These are phyloP conservation scores for Neogale vison DNA, from an alignment of 2,113 vertebrate species.

Conservation along the genomic window DNA sequence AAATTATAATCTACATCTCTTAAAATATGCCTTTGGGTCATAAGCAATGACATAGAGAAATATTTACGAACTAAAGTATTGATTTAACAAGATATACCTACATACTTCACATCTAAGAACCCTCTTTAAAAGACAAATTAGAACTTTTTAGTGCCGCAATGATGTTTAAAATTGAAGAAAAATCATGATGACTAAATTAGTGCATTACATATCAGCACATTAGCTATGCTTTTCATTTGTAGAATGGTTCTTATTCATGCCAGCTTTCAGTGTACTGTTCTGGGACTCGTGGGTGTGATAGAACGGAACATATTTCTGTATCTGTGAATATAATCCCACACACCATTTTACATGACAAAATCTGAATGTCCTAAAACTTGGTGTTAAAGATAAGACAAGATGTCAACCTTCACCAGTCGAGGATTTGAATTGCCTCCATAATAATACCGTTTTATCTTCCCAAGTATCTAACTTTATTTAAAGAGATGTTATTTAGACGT, in stretches of 20 bases:
- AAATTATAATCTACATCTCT: neutral
- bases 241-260: slow-evolving; percentile 82
- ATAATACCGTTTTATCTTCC: neutral
- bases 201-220: slow-evolving; percentile 20
- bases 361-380: slow-evolving; percentile 48
- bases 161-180: slow-evolving; percentile 44
- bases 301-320: slow-evolving; percentile 85
- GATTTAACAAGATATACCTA: neutral
- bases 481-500: neutral
- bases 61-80: neutral
- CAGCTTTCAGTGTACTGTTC: slow-evolving; percentile 80
- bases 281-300: slow-evolving; percentile 81
- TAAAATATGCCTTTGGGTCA: slow-evolving; percentile 33
- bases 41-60: neutral
- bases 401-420: neutral
- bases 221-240: slow-evolving; percentile 78
- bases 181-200: slow-evolving; percentile 34
- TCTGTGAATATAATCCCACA: slow-evolving; percentile 85
- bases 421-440: neutral
- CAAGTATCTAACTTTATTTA: neutral
- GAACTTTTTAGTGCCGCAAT: neutral
- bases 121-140: slow-evolving; percentile 27
- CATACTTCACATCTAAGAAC: neutral
- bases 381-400: slow-evolving; percentile 30
- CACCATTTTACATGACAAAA: slow-evolving; percentile 80